Evolutionary conservation across 92 coral and sea anemone species (phyloP).

Genomic region (Metridium senile): DNA sequence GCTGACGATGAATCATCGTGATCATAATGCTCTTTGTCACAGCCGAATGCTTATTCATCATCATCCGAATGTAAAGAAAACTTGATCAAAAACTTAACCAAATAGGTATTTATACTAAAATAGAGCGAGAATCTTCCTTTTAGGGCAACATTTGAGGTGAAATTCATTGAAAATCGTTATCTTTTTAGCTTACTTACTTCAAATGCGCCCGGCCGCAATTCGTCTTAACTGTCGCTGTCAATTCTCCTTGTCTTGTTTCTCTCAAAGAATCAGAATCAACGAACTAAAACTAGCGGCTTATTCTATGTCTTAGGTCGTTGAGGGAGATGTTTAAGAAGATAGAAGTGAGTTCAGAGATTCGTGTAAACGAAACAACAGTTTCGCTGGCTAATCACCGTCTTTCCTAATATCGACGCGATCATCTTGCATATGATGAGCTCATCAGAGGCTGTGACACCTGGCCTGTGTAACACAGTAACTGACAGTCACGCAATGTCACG

Average conservation of each 20-base stretch:
- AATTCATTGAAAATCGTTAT: background rate
- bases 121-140: background rate
- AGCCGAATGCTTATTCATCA: constrained; percentile 30
- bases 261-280: constrained; percentile 1
- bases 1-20: constrained; percentile 20
- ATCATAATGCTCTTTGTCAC: constrained; percentile 20
- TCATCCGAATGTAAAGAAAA: constrained; percentile 8
- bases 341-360: constrained; percentile 1
- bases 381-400: constrained; percentile 22
- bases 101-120: background rate
- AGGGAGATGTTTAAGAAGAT: constrained; percentile 2
- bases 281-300: background rate
- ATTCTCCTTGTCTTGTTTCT: constrained; percentile 8
- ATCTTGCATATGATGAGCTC: constrained; percentile 49
- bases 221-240: constrained; percentile 14
- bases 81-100: background rate
- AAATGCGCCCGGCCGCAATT: constrained; percentile 8
- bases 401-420: constrained; percentile 48
- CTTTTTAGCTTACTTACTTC: constrained; percentile 14
- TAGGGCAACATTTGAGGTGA: background rate
- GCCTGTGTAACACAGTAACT: constrained; percentile 33
- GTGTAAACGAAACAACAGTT: constrained; percentile 34
- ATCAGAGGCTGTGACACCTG: constrained; percentile 43
- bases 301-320: background rate
- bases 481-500: constrained; percentile 10